Evolutionary conservation across 2,113 vertebrate genomes (phyloP).

Genomic region (Paedocypris sp.): DNA sequence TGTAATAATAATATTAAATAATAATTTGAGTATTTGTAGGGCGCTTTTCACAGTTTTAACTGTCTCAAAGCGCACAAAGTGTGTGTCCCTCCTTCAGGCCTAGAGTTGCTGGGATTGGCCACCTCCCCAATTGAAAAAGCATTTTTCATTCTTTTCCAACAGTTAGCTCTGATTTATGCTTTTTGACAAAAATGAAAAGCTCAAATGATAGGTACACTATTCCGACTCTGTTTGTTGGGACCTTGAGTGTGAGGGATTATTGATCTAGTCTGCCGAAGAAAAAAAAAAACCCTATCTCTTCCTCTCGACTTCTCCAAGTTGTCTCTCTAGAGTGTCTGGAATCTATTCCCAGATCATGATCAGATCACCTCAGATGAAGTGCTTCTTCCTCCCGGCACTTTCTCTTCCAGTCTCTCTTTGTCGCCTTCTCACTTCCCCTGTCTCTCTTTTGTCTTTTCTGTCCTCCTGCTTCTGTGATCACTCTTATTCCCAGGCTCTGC

Average conservation of each 20-base stretch:
- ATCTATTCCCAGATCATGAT: conserved; percentile 42
- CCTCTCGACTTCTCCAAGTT: conserved; percentile 37
- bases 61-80: too few species aligned
- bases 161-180: conserved; percentile 22
- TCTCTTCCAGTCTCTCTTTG: neutral
- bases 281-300: conserved; percentile 48
- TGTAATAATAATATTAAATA: too few species aligned
- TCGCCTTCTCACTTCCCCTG: neutral
- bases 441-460: neutral
- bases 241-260: conserved; percentile 47
- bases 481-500: neutral
- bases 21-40: too few species aligned
- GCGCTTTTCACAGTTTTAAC: too few species aligned
- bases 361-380: conserved; percentile 19
- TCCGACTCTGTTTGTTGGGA: conserved; percentile 47
- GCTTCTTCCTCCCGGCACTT: neutral
- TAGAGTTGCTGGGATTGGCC: too few species aligned
- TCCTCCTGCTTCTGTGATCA: neutral
- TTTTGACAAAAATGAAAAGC: conserved; percentile 13
- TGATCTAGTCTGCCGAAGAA: conserved; percentile 53
- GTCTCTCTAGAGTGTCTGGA: conserved; percentile 20
- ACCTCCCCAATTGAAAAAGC: too few species aligned
- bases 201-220: conserved; percentile 32
- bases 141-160: too few species aligned
- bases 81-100: too few species aligned